Evolutionary conservation across 2,888 invertebrate genomes (phyloP).

Genomic region (Bruchidius siliquastri): DNA sequence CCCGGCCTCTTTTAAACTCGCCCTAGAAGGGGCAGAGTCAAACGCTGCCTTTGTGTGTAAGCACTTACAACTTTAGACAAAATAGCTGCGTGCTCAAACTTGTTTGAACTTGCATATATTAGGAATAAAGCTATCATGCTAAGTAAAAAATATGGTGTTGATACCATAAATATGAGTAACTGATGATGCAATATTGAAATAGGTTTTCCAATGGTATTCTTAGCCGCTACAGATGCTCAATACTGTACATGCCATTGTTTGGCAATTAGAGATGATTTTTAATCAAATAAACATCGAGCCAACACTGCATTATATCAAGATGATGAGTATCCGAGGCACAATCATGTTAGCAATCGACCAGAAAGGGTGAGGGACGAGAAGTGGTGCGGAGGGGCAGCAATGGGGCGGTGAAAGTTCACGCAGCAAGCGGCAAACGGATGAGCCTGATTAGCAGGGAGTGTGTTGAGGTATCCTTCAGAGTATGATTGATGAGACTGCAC

Average conservation of each 20-base stretch:
- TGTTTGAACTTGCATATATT: too few species aligned
- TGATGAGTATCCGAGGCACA: not conserved
- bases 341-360: not conserved
- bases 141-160: too few species aligned
- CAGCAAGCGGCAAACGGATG: conserved; percentile 2
- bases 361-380: not conserved
- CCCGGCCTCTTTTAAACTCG: too few species aligned
- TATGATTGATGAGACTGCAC: conserved; percentile 41
- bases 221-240: too few species aligned
- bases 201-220: too few species aligned
- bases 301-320: not conserved
- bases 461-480: conserved; percentile 33
- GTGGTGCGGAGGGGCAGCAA: not conserved
- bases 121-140: too few species aligned
- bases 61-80: too few species aligned
- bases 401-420: not conserved
- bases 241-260: not conserved
- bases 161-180: too few species aligned
- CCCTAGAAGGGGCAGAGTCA: too few species aligned
- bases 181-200: too few species aligned
- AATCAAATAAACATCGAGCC: not conserved
- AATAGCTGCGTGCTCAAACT: too few species aligned
- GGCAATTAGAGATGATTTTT: not conserved
- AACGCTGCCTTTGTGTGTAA: too few species aligned
- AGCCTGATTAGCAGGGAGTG: conserved; percentile 31